These are phyloP conservation scores for Eriosoma lanigerum DNA, from an alignment of 1,140 invertebrate genomes.

Conservation along the genomic window DNA sequence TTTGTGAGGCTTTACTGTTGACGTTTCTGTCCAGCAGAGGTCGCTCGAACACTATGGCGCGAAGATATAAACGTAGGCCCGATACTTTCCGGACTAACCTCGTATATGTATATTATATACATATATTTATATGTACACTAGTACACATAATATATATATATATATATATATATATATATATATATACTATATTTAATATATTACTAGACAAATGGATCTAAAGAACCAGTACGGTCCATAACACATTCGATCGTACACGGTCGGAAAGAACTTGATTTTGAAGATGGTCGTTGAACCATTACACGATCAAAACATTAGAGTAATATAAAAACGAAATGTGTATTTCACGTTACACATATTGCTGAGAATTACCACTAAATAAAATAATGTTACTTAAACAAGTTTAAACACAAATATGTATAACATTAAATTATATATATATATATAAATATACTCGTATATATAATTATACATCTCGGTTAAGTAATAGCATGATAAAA, in stretches of 20 bases:
- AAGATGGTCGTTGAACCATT: background rate
- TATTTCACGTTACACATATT: background rate
- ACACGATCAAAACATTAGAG: background rate
- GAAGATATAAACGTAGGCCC: too few species aligned
- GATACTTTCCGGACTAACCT: too few species aligned
- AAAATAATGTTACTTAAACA: background rate
- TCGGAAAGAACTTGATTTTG: background rate
- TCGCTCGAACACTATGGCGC: too few species aligned
- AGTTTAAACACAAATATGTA: background rate
- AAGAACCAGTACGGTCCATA: background rate
- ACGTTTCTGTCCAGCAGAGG: too few species aligned
- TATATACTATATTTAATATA: too few species aligned
- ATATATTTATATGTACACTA: too few species aligned
- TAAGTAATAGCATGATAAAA: slow-evolving; percentile 11
- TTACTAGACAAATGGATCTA: background rate
- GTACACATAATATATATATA: too few species aligned
- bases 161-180: too few species aligned
- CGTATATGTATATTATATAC: too few species aligned
- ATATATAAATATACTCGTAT: background rate
- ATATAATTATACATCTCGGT: background rate
- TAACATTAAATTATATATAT: background rate
- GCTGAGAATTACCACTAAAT: background rate
- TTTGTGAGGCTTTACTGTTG: too few species aligned
- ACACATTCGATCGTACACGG: background rate
- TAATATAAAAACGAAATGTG: background rate